Base-by-base conservation (phyloP, 1,140 invertebrate genomes). In the Drosophila lini region DNA sequence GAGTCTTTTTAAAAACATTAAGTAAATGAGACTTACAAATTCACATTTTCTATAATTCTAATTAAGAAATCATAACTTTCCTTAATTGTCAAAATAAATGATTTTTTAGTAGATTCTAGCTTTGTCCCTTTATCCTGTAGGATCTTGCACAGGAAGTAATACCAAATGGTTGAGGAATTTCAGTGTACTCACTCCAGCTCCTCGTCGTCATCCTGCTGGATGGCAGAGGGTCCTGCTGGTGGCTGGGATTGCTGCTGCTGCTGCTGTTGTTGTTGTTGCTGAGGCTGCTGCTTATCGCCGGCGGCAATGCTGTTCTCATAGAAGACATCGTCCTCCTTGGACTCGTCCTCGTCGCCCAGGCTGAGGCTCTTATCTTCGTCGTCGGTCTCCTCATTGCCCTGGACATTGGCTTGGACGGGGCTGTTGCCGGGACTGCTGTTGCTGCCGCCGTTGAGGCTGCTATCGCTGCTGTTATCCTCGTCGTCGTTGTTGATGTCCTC, bases 241-340 rank as follows among this genome's bases (percentile, higher is more conserved):
- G n/a, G 28, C 38, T 71, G 68, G 22, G 53, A 41, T 40, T 73
- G 62, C 62, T 80, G 74, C 19, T 74, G 76, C 25, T 81, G 69
- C 9, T 65, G 56, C 9, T 81, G 78, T n/a, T 65, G 56, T 13
- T 81, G 64, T 16, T 79, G 78, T 10, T 81, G 79, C 31, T 75
- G 65, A 15, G 64, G 22, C 56, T 76, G 59, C 64, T 90, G 76
- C 48, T 90, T 89, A 60, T 89, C 83, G 80, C 73, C 45, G 28
- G 55, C 44, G 56, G 78, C 83, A 57, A 79, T 95, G 78, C 95
- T 95, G 15, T 94, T 95, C 88, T 96, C 95, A 84, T 96, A 96
- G 92, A 96, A 96, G 32, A 95, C 94, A 77, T 96, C 95, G 75
- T 96, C 95, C 78, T 95, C 95, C 60, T 95, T 94, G n/a, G 94